phyloP scores from a whole-genome alignment of 2,113 vertebrate genomes.

The Brachionichthys hirsutus region DNA sequence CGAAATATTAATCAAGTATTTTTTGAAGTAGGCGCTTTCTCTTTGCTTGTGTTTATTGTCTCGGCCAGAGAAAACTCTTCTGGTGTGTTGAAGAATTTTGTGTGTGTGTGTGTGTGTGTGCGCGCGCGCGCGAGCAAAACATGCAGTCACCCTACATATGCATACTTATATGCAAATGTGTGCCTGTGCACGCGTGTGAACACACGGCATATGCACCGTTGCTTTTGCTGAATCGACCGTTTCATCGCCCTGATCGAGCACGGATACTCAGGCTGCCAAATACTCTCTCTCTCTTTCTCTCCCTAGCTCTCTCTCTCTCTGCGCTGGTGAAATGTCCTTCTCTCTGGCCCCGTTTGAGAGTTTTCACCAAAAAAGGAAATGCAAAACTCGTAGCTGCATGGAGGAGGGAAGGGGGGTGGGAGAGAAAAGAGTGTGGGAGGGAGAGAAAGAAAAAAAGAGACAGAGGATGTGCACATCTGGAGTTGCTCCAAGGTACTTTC shows the following conservation, averaged over 20 bases:
- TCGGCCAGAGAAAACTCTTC: constrained; percentile 32
- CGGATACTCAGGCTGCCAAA: constrained; percentile 69
- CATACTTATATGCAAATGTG: too few relatives aligned
- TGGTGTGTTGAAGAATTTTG: constrained; percentile 18
- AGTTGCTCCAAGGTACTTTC: constrained; percentile 90
- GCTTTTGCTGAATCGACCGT: constrained; percentile 71
- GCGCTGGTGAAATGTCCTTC: constrained; percentile 65
- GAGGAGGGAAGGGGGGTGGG: constrained; percentile 57
- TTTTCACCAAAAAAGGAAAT: constrained; percentile 99
- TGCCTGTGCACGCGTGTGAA: background rate
- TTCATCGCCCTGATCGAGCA: constrained; percentile 65
- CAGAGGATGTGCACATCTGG: constrained; percentile 88
- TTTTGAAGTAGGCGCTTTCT: constrained; percentile 36
- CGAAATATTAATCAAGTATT: constrained; percentile 31
- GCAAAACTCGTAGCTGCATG: constrained; percentile 80
- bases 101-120: constrained; percentile 10
- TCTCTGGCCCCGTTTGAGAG: constrained; percentile 79
- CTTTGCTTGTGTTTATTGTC: constrained; percentile 44
- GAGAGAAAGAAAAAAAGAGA: constrained; percentile 37
- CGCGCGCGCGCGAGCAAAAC: constrained; percentile 6
- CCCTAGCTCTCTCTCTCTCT: too few relatives aligned
- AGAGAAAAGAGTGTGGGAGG: constrained; percentile 47
- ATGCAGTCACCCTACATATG: background rate
- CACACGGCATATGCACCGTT: constrained; percentile 15
- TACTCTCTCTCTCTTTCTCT: constrained; percentile 48